phyloP scores from a whole-genome alignment of 2,113 vertebrate genomes.

The Salvelinus sp. region DNA sequence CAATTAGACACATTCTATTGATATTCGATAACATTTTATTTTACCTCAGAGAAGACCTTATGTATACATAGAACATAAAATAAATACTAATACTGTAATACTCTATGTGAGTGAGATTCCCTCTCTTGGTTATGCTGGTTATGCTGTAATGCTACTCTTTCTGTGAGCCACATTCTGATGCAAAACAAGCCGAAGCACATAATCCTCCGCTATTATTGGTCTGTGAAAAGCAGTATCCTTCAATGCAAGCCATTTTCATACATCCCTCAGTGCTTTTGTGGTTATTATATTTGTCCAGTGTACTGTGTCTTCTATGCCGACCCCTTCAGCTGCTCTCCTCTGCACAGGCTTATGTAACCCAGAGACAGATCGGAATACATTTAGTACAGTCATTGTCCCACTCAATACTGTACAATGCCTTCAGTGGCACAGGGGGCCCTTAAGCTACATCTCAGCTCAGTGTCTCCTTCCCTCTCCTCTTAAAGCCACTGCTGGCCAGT shows the following conservation, averaged over 20 bases:
- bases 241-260: conserved; percentile 65
- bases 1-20: too few species aligned
- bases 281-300: conserved; percentile 79
- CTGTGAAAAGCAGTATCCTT: conserved; percentile 61
- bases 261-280: conserved; percentile 59
- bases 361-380: conserved; percentile 70
- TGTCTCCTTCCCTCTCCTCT: conserved; percentile 42
- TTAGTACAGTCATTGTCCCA: conserved; percentile 70
- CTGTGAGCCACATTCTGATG: conserved; percentile 23
- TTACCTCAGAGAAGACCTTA: too few species aligned
- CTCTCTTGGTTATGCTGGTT: conserved; percentile 18
- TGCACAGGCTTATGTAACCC: conserved; percentile 63
- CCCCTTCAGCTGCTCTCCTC: conserved; percentile 60
- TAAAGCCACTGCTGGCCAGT: conserved; percentile 45
- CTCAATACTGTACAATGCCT: conserved; percentile 63
- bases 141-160: conserved; percentile 22
- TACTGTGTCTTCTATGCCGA: conserved; percentile 69
- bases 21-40: too few species aligned
- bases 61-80: too few species aligned
- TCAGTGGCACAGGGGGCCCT: conserved; percentile 56
- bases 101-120: conserved; percentile 27
- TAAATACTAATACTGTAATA: too few species aligned
- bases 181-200: conserved; percentile 49
- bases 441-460: conserved; percentile 64
- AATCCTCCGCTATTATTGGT: conserved; percentile 50